Evolutionary conservation across 2,113 vertebrate genomes (phyloP).

Genomic region (Pithys albifrons): DNA sequence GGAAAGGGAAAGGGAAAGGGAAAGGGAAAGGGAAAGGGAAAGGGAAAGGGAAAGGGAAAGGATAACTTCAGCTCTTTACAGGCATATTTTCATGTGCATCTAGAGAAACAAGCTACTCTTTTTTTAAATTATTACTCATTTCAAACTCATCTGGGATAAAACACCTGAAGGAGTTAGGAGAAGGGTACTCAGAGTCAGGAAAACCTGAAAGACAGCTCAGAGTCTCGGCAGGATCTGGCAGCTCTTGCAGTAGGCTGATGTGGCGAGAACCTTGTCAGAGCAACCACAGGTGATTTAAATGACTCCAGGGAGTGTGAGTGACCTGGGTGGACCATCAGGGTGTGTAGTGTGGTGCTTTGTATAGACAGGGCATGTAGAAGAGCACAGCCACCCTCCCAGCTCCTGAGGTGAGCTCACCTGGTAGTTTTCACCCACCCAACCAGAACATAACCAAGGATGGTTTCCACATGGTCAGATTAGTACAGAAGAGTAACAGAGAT

Average conservation of each 20-base stretch:
- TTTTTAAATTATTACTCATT: background rate
- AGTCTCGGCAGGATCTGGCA: background rate
- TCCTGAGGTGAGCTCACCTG: background rate
- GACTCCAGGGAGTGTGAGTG: background rate
- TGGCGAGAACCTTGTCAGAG: background rate
- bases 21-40: no score
- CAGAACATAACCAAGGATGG: background rate
- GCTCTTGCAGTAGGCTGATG: rapidly evolving
- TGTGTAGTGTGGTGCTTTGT: no score
- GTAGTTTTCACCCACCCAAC: no score
- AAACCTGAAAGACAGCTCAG: background rate
- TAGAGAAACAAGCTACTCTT: background rate
- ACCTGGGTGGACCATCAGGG: rapidly evolving
- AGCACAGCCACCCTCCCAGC: background rate
- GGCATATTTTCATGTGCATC: background rate
- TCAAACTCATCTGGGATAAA: background rate
- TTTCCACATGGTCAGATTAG: background rate
- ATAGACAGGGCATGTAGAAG: background rate
- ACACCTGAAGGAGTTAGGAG: background rate
- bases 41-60: no score
- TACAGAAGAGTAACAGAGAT: background rate
- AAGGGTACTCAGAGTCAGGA: background rate
- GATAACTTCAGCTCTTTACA: background rate
- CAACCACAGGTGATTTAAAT: rapidly evolving
- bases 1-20: no score